Evolutionary conservation across 2,888 invertebrate species (phyloP).

Genomic region (Dexiosoma caninum): DNA sequence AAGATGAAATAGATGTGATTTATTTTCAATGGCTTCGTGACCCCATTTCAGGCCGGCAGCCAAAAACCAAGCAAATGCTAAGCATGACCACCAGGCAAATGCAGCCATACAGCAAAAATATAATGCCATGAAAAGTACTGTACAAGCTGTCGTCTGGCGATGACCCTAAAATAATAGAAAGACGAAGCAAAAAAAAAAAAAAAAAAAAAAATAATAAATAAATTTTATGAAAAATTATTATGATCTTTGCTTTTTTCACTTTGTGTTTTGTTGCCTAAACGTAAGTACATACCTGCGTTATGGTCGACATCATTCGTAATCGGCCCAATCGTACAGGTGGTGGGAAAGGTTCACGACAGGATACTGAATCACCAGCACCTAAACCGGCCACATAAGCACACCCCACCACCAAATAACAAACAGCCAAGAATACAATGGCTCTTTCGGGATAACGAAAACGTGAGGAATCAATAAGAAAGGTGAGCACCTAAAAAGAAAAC

Average conservation of each 20-base stretch:
- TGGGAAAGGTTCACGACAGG: constrained; percentile 89
- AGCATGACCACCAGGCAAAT: constrained; percentile 98
- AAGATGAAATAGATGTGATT: constrained; percentile 97
- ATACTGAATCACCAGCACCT: constrained; percentile 88
- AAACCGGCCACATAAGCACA: constrained; percentile 93
- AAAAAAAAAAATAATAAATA: constrained; percentile 31
- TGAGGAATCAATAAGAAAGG: constrained; percentile 95
- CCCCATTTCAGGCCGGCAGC: constrained; percentile 98
- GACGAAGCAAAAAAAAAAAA: constrained; percentile 42
- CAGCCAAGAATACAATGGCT: constrained; percentile 97
- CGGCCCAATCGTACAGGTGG: constrained; percentile 84
- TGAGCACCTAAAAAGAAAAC: constrained; percentile 82
- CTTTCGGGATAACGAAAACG: constrained; percentile 98
- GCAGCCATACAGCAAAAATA: constrained; percentile 98
- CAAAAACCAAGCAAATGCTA: constrained; percentile 97
- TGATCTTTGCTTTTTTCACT: background rate
- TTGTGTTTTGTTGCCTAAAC: background rate
- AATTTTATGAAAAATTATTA: constrained; percentile 12
- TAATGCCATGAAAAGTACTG: constrained; percentile 96
- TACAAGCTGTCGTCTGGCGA: constrained; percentile 82
- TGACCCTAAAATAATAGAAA: constrained; percentile 73
- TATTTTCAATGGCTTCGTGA: constrained; percentile 97
- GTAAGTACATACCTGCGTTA: constrained; percentile 87
- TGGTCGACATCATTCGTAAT: constrained; percentile 87
- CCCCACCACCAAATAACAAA: constrained; percentile 97